phyloP scores from a whole-genome alignment of 2,113 vertebrate genomes.

The Daubentonia madagascariensis region DNA sequence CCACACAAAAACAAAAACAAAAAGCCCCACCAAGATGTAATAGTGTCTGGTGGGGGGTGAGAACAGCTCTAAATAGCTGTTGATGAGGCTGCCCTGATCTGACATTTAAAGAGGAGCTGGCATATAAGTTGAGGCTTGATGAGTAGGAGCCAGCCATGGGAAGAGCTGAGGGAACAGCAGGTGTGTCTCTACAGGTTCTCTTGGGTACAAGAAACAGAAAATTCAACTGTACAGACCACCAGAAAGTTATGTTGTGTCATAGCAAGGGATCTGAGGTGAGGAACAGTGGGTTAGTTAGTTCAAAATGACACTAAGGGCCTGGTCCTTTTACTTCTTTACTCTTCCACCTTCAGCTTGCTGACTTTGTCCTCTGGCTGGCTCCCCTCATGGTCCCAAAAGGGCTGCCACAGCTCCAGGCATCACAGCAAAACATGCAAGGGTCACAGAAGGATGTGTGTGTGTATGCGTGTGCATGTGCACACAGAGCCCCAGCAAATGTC shows the following conservation, averaged over 20 bases:
- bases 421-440: neutral
- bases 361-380: neutral
- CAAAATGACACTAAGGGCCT: too few species aligned
- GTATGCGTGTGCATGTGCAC: neutral
- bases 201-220: neutral
- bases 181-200: accelerated
- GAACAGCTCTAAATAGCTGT: neutral
- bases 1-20: neutral
- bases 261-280: neutral
- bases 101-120: neutral
- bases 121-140: neutral
- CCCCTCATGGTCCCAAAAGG: neutral
- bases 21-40: accelerated
- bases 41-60: neutral
- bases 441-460: neutral
- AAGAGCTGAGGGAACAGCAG: neutral
- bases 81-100: too few species aligned
- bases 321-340: neutral
- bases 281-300: neutral
- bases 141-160: neutral
- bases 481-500: neutral
- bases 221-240: neutral
- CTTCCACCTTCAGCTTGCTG: neutral
- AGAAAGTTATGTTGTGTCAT: accelerated
- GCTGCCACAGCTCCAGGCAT: neutral